A percentile compares a stretch with the other conserved stretches of the same genome.
phyloP scores from a whole-genome alignment of 2,113 vertebrate species.

The Aegotheles bennettii region DNA sequence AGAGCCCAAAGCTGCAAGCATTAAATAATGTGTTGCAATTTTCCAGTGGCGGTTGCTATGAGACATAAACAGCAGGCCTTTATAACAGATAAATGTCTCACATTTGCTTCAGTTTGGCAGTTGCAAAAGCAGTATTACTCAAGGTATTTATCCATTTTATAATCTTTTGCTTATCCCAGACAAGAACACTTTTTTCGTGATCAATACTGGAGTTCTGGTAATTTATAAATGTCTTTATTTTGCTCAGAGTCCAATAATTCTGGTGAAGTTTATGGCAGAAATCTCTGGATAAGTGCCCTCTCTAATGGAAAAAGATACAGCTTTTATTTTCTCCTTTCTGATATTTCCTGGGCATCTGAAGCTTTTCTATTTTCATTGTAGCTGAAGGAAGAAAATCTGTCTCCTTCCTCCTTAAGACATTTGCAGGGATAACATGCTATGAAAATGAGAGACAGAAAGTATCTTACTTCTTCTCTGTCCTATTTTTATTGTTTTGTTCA shows the following conservation, averaged over 20 bases:
- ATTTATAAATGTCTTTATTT: background rate
- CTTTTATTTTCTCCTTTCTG: background rate
- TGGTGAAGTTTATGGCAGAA: background rate
- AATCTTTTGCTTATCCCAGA: background rate
- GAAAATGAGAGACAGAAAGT: background rate
- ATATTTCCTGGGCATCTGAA: slow-evolving; percentile 16
- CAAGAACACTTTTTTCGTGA: background rate
- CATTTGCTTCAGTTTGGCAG: background rate
- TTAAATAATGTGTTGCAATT: background rate
- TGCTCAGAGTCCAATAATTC: background rate
- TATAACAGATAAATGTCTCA: background rate
- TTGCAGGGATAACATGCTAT: background rate
- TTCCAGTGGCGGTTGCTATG: background rate
- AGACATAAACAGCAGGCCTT: background rate
- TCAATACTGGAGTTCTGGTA: background rate
- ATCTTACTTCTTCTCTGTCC: background rate
- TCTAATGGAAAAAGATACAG: background rate
- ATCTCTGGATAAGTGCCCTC: background rate
- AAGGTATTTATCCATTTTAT: background rate
- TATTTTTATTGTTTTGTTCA: background rate
- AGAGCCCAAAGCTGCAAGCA: background rate
- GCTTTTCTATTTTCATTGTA: background rate
- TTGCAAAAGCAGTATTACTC: background rate
- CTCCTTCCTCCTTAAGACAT: background rate
- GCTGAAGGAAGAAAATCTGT: background rate